Base-by-base conservation (phyloP, 1,140 invertebrate genomes). In the Agrypnia vestita region DNA sequence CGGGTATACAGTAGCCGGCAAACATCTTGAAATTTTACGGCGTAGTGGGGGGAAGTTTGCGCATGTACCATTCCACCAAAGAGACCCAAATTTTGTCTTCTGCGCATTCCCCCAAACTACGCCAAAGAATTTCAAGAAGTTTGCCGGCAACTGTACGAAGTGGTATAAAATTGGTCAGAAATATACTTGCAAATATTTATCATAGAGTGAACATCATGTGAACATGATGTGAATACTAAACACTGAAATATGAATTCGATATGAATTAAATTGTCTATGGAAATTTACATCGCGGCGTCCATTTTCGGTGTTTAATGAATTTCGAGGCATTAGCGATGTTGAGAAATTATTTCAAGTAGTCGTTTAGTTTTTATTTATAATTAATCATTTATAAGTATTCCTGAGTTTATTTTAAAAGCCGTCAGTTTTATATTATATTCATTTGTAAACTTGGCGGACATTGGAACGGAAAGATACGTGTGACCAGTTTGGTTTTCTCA, bases 251-350 rank as follows among this genome's bases (percentile, higher is more conserved):
- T n/a, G n/a, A n/a, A n/a, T n/a, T n/a, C n/a, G 55, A 59, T 59
- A 3, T 21, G 12, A 6, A 10, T 10, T 11, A 59, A 21, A 59
- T 59, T 21, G 21, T 59, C 55, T 59, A 59, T 59, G 55, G 15
- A 59, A 17, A 10, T 59, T 59, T 17, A 55, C 19, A 4, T 0
- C 43, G 49, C 67, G 67, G 72, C 79, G 79, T 49, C 79, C 55
- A 71, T 69, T 64, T 67, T 64, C 69, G 69, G 10, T 46, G 19
- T 59, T 35, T 64, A 12, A 19, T 62, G 35, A 21, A 62, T 19
- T 72, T 51, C 12, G 17, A 4, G 44, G 13, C 62, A 15, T n/a
- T 43, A 67, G 17, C n/a, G 44, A 44, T 46, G n/a, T 15, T 44
- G 6, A 15, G 19, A 67, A 17, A 67, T 44, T 17, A 46, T 47